Evolutionary conservation across 2,797 vertebrate species (phyloP), one percentile per base, ranked within the genome.

Genomic region (Sphenopsis melanotis): DNA sequence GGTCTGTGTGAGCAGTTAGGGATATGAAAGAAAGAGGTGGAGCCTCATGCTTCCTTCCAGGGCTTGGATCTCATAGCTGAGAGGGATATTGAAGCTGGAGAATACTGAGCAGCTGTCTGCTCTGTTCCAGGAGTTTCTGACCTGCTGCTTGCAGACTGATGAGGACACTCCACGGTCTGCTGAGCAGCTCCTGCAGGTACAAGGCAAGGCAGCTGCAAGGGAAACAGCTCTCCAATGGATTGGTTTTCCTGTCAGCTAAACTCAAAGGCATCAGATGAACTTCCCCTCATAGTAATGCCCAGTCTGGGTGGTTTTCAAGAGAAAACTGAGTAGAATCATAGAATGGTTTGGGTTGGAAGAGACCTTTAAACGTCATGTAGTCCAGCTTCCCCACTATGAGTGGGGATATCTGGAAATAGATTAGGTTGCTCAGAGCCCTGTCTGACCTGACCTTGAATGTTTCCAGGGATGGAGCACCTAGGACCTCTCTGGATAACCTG

Each of bases 151-250:
- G 91, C 98, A 99, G 96, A 98, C 98, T 92, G 98, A 99, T 34
- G 98, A 99, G 88, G 98, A 99, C 93, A 96, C 98, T 53, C 94
- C 98, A 93, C 98, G 98, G 63, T 98, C 98, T 49, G 98, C 98
- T 86, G 98, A 98, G 97, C 98, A 99, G 46, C 98, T 99, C 69
- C 97, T 99, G 83, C 98, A 98, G 98, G 98, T 98, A 96, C 94
- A 74, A 32, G 4, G 24, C 0, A 0, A n/a, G 39, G 41, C 2
- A 3, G 24, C 61, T 78, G 46, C 55, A 60, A 50, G 61, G 4
- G 22, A 24, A 53, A 15, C 11, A 19, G 30, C 41, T 44, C 6
- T 10, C 10, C 30, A 6, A 2, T 2, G 10, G 15, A 24, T 0
- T 0, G 1, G 21, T 30, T 50, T 70, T 36, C 72, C 42, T 1